Conservation (phyloP, 2,113 vertebrate species). For the Pterocles orientalis region DNA sequence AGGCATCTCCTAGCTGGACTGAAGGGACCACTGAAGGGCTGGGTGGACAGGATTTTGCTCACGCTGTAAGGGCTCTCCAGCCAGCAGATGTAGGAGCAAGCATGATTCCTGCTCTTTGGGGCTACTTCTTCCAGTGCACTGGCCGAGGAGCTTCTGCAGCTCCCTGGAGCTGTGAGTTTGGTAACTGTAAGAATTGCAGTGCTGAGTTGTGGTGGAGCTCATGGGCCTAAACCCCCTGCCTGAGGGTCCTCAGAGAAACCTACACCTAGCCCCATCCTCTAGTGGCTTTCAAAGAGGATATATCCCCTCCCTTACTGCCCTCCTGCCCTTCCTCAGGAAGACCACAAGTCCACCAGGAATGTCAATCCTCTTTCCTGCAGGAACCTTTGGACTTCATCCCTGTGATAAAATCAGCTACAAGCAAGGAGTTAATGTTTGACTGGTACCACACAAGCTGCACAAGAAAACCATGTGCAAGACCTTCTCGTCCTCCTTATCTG, state of each 20-base stretch:
- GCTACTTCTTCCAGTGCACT: neutral
- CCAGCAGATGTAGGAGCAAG: neutral
- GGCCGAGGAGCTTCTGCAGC: neutral
- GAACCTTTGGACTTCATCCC: conserved; percentile 66
- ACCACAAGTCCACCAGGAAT: conserved; percentile 8
- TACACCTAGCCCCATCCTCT: neutral
- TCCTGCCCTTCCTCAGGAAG: neutral
- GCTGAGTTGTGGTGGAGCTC: neutral
- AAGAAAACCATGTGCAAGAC: neutral
- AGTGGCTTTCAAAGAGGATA: neutral
- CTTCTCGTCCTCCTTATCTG: conserved; percentile 6
- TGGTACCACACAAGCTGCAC: neutral
- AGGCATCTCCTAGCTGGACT: neutral
- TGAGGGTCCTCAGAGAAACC: neutral
- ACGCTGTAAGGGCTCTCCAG: neutral
- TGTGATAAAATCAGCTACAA: conserved; percentile 18
- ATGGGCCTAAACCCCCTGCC: neutral
- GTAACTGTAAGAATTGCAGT: neutral
- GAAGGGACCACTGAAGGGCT: neutral
- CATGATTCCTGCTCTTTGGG: neutral
- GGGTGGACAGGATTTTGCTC: neutral
- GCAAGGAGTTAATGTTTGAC: conserved; percentile 73
- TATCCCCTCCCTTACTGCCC: neutral
- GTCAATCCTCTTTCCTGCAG: neutral
- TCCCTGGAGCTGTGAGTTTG: neutral